Evolutionary conservation across 2,888 invertebrate species (phyloP), one percentile per base, ranked within the genome.

Genomic region (Camptogramma bilineatum): DNA sequence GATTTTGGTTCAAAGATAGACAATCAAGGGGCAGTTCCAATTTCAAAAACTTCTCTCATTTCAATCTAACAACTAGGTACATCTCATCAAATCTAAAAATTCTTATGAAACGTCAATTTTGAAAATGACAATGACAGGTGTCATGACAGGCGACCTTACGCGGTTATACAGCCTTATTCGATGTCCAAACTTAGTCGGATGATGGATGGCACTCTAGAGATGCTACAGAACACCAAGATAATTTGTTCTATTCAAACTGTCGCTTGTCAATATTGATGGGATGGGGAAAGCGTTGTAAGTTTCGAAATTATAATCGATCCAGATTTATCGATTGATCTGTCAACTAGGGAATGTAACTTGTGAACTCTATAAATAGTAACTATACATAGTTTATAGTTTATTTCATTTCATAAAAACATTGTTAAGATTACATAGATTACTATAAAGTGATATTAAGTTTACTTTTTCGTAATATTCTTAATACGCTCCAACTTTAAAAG

Each of bases 161-260:
- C 16, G 52, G 39, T 21, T 50, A 50, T 28, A 19, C 21, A 39
- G 16, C 56, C 39, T 56, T 51, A 46, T 28, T 34, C 16, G 21
- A 16, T 61, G 59, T 64, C 55, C 53, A 53, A 65, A 65, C 56
- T 61, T 50, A 53, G 31, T 4, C 28, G 28, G 42, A 62, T 68
- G 68, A 64, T 64, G 57, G 64, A 64, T 68, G 51, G 50, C 58
- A 55, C 56, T 54, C 52, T 9, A 28, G 52, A 59, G 63, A 66
- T 31, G 59, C 34, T 48, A 64, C 59, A 58, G 53, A 61, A 61
- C 62, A 57, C 52, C 48, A 50, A 48, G 19, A 58, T 64, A 54
- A 62, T 59, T 64, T 62, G 67, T 67, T 61, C 50, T 42, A 67
- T 58, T 58, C 57, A 46, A 50, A 39, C 57, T 54, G 64, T 52